phyloP scores from a whole-genome alignment of 2,113 vertebrate genomes.

The Semnornis frantzii region DNA sequence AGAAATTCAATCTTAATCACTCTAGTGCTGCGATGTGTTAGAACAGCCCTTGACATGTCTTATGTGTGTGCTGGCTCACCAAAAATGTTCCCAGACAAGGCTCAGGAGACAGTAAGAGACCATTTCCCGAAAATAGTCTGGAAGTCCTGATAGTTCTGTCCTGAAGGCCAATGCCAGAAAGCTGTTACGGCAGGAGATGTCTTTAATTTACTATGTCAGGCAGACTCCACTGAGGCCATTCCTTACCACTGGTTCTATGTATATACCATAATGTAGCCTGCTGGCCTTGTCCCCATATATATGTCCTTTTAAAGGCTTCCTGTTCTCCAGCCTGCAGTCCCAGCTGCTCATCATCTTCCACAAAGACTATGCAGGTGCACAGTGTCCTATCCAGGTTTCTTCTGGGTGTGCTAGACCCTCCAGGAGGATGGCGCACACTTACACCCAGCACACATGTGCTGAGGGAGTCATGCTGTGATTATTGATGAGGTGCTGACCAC shows the following conservation, averaged over 20 bases:
- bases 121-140: not conserved
- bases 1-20: not conserved
- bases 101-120: not conserved
- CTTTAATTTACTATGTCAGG: not conserved
- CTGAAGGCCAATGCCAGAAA: not conserved
- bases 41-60: not conserved
- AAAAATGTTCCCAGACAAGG: not conserved
- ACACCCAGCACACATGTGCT: not conserved
- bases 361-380: not conserved
- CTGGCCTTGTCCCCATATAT: not conserved
- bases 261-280: fast-evolving
- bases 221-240: not conserved
- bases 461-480: not conserved
- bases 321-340: not conserved
- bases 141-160: not conserved
- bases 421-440: not conserved
- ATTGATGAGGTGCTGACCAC: not conserved
- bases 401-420: not conserved
- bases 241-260: not conserved
- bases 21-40: not conserved
- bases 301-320: not conserved
- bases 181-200: not conserved
- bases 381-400: not conserved
- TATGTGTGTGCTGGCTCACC: not conserved
- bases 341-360: not conserved